Base-by-base conservation (phyloP, 2,113 vertebrate genomes). In the Promerops cafer region DNA sequence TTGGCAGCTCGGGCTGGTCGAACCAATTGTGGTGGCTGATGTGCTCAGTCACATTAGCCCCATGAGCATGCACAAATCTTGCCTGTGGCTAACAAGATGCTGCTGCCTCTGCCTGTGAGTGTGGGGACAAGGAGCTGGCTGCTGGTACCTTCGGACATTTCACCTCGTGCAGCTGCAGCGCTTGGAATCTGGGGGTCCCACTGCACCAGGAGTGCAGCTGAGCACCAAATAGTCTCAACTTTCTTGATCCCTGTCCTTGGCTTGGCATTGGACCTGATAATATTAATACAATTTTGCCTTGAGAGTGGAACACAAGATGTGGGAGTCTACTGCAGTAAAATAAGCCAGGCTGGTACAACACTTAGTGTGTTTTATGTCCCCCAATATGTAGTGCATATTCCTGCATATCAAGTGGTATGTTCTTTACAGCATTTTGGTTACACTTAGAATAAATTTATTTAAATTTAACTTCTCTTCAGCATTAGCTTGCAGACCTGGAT, bases 111-210 rank as follows among this genome's bases (percentile, higher is more conserved):
- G 64, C 40, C 78, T 27, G 30, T 11, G 40, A 3, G 4, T 10
- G 23, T 10, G 8, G 6, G 16, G 18, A 1, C 0, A 0, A 71
- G 57, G 45, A 84, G 39, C 22, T 0, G 0, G 16, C 35, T 56
- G 31, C 53, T 47, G 65, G 1, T 33, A 3, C 18, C 52, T 63
- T 35, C 0, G 4, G 52, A 24, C 1, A 0, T 45, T 45, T 50
- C 11, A 2, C 33, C 33, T 44, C 2, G 2, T 0, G 0, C 22
- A 52, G 59, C 31, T 2, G 1, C n/a, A 27, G 30, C 0, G 0
- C 52, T 66, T 10, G 3, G 50, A 68, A 61, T 12, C 2, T 20
- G 7, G 16, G 47, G 8, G 2, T 35, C 33, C 22, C 0, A 0
- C 52, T 49, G 37, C 9, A 8, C 33, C 61, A 50, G 45, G 31